Base-by-base conservation (phyloP, 2,888 invertebrate species). In the Strigamia transsilvanica region DNA sequence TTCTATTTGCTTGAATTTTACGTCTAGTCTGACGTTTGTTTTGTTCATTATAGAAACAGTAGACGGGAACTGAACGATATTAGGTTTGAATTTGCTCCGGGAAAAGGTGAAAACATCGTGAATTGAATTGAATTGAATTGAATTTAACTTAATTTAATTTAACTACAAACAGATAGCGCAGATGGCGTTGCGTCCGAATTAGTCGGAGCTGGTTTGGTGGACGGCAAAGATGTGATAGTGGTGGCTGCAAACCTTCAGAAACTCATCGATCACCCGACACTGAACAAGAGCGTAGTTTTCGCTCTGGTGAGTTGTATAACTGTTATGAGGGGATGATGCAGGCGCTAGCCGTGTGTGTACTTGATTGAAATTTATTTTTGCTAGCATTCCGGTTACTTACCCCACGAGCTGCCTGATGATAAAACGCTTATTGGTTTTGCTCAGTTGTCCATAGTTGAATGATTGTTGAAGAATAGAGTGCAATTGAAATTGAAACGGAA, bases 341-440 rank as follows among this genome's bases (percentile, higher is more conserved):
- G 38, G 38, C 38, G 38, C 38, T 38, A 38, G 38, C 27, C 3
- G n/a, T n/a, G n/a, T 27, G 3, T 27, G 1, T 27, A 27, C 27
- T 38, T 38, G n/a, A 38, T 38, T 34, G 4, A 32, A 15, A 79
- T 34, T 79, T 27, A 21, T 79, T 79, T 6, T n/a, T 86, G 85
- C 51, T 86, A 90, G 88, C 89, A 90, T 86, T 90, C 90, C 80
- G 89, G 89, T 82, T 88, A 88, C 84, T 88, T 88, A 41, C 86
- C 86, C 15, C 88, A 86, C 86, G 96, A 95, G 90, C 91, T 94
- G 84, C 93, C 95, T 82, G 98, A 99, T 89, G 98, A 99, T 89
- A 95, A 95, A 87, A 94, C 97, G 77, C 91, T 99, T 85, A 92
- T 98, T 87, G 99, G 99, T 87, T 99, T 93, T 91, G 99, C 99